Evolutionary conservation across 1,140 invertebrate genomes (phyloP).

Genomic region (Drosophila burlai): DNA sequence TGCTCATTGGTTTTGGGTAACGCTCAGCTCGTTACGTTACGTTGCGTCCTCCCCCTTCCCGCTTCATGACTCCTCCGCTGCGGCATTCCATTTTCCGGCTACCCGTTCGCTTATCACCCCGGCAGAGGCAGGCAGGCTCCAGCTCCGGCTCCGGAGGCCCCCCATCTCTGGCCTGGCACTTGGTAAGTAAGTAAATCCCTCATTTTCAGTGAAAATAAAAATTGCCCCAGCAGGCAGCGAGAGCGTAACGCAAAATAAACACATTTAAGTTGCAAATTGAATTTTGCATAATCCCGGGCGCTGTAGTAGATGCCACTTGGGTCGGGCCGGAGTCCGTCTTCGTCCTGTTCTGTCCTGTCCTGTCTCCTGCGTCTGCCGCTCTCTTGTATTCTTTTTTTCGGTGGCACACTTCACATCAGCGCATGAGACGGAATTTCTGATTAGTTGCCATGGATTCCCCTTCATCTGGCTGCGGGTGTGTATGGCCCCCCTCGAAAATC

Average conservation of each 20-base stretch:
- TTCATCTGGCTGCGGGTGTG: background rate
- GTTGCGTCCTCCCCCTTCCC: conserved; percentile 1
- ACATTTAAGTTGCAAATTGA: conserved; percentile 85
- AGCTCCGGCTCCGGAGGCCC: background rate
- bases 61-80: background rate
- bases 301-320: conserved; percentile 54
- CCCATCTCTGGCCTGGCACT: conserved; percentile 13
- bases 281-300: conserved; percentile 82
- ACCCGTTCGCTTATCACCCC: conserved; percentile 54
- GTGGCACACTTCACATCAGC: conserved; percentile 55
- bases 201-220: conserved; percentile 84
- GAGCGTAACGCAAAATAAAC: conserved; percentile 84
- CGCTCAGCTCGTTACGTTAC: conserved; percentile 26
- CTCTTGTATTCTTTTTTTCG: conserved; percentile 43
- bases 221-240: conserved; percentile 67
- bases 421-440: conserved; percentile 83
- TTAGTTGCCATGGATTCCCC: conserved; percentile 76
- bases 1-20: conserved; percentile 68
- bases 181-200: conserved; percentile 72
- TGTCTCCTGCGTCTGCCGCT: conserved; percentile 28
- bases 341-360: conserved; percentile 30
- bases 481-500: background rate
- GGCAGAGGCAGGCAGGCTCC: conserved; percentile 12
- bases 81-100: conserved; percentile 16
- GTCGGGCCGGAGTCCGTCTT: conserved; percentile 36